A percentile compares a stretch with the other conserved stretches of the same genome.
These are phyloP conservation scores for Trichonephila clavata DNA, from an alignment of 1,140 invertebrate genomes.

Conservation along the genomic window DNA sequence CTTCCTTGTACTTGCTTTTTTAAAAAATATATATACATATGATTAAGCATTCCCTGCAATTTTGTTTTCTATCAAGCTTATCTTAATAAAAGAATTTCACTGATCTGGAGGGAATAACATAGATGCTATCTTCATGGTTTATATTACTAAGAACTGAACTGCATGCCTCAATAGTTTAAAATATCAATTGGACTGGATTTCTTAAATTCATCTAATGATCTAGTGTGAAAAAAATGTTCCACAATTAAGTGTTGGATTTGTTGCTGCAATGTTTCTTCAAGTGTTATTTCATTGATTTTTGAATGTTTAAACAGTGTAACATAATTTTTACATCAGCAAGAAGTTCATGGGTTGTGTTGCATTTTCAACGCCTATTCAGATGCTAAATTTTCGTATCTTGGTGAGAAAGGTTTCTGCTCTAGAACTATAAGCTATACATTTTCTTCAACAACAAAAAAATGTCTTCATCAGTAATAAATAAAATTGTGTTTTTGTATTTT, in stretches of 20 bases:
- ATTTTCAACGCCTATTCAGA: background rate
- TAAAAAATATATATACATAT: constrained; percentile 43
- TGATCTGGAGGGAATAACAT: background rate
- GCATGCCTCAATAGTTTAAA: background rate
- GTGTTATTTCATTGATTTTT: constrained; percentile 31
- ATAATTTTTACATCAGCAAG: background rate
- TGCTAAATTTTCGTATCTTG: constrained; percentile 55
- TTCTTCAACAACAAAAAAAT: constrained; percentile 43
- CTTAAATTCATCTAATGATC: background rate
- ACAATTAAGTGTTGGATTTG: background rate
- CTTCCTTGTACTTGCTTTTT: constrained; percentile 64
- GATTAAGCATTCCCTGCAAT: constrained; percentile 73
- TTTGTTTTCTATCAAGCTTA: constrained; percentile 61
- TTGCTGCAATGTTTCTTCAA: background rate
- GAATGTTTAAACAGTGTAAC: background rate
- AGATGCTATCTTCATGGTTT: background rate
- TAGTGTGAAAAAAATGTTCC: background rate
- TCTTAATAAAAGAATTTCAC: constrained; percentile 1
- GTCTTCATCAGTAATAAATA: constrained; percentile 67
- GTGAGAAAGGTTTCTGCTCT: constrained; percentile 30
- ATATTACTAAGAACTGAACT: background rate
- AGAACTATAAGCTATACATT: constrained; percentile 22
- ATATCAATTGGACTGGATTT: background rate
- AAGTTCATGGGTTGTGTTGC: background rate
- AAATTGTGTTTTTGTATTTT: constrained; percentile 74